Evolutionary conservation across 2,888 invertebrate genomes (phyloP).

Genomic region (Ornithoptera alexandrae): DNA sequence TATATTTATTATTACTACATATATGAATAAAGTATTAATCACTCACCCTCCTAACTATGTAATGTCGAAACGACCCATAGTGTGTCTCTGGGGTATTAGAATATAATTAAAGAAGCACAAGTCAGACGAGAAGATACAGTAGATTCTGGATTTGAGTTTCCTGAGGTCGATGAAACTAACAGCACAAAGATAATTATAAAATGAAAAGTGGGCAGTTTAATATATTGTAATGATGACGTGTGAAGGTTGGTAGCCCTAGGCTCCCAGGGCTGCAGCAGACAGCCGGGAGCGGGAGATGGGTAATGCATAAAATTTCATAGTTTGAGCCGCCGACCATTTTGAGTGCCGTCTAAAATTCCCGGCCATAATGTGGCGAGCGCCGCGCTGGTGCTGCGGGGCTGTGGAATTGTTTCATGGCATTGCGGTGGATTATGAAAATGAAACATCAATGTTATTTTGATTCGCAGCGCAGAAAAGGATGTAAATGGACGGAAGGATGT

Average conservation of each 20-base stretch:
- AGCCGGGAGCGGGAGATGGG: slow-evolving; percentile 34
- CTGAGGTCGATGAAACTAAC: too few relatives aligned
- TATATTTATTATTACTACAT: too few relatives aligned
- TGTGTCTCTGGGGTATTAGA: too few relatives aligned
- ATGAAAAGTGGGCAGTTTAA: too few relatives aligned
- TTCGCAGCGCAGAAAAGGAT: not conserved
- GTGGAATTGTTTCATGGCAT: slow-evolving; percentile 22
- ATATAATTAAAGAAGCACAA: too few relatives aligned
- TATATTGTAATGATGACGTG: not conserved
- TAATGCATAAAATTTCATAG: slow-evolving; percentile 47
- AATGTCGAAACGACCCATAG: too few relatives aligned
- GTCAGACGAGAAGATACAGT: too few relatives aligned
- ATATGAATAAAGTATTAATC: too few relatives aligned
- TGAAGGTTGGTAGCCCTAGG: slow-evolving; percentile 3
- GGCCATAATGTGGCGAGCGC: slow-evolving; percentile 32
- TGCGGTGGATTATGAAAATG: slow-evolving; percentile 9
- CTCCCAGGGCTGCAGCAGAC: slow-evolving; percentile 32
- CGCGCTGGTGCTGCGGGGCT: not conserved
- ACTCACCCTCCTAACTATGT: too few relatives aligned
- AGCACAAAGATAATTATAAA: too few relatives aligned
- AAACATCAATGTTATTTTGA: slow-evolving; percentile 9
- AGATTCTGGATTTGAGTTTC: too few relatives aligned
- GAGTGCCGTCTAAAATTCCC: slow-evolving; percentile 36
- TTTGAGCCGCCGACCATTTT: slow-evolving; percentile 34
- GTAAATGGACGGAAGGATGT: too few relatives aligned